phyloP scores from a whole-genome alignment of 2,797 vertebrate genomes.

The Aotus griseimembra region DNA sequence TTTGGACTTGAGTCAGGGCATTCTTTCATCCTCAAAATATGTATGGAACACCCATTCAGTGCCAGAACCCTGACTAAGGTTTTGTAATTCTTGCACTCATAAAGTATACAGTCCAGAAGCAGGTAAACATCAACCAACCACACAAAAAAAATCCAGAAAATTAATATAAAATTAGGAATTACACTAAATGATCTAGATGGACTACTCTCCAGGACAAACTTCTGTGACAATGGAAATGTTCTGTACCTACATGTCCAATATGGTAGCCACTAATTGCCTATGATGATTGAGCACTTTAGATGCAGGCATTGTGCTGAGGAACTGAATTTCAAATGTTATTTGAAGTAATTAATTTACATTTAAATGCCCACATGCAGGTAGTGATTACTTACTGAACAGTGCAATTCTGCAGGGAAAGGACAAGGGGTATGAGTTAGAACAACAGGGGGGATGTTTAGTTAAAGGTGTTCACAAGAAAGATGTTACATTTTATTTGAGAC shows the following conservation, averaged over 20 bases:
- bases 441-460: neutral
- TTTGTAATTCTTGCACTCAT: neutral
- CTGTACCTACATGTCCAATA: too few relatives aligned
- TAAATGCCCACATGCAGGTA: neutral
- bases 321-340: neutral
- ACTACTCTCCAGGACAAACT: neutral
- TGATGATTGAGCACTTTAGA: neutral
- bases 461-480: neutral
- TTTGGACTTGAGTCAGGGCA: neutral
- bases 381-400: neutral
- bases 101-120: neutral
- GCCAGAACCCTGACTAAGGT: neutral
- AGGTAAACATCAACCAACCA: neutral
- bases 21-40: neutral
- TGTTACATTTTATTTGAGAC: neutral
- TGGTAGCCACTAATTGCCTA: neutral
- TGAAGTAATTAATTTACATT: neutral
- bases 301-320: neutral
- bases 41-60: neutral
- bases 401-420: neutral
- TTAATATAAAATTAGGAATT: neutral
- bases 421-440: neutral
- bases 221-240: neutral
- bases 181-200: neutral
- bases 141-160: neutral